Evolutionary conservation across 2,113 vertebrate species (phyloP).

Genomic region (Hyperopisus bebe): DNA sequence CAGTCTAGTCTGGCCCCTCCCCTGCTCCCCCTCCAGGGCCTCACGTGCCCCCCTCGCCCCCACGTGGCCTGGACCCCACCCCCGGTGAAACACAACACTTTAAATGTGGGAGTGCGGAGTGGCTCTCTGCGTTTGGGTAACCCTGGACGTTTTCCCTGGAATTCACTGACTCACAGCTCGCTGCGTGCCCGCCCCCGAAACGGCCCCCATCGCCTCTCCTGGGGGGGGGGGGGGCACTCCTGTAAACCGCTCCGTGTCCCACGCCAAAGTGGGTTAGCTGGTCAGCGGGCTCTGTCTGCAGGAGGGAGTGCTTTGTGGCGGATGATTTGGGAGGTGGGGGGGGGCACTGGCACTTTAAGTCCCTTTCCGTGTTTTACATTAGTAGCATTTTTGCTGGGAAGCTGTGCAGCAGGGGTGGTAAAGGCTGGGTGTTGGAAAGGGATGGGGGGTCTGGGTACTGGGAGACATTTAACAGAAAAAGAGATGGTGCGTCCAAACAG

Average conservation of each 20-base stretch:
- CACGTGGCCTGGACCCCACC: neutral
- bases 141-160: neutral
- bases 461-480: neutral
- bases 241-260: neutral
- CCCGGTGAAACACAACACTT: neutral
- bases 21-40: slow-evolving; percentile 22
- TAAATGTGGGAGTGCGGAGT: neutral
- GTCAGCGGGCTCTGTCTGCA: neutral
- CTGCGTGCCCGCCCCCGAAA: neutral
- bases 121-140: neutral
- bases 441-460: neutral
- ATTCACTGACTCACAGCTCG: neutral
- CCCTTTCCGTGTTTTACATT: neutral
- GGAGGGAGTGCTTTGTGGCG: neutral
- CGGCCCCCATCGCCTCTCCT: neutral
- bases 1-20: neutral
- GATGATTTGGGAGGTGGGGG: no score
- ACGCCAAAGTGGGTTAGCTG: neutral
- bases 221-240: neutral
- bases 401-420: neutral
- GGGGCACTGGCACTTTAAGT: neutral
- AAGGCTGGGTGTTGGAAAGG: neutral
- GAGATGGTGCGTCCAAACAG: neutral
- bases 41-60: neutral
- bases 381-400: neutral